Evolutionary conservation across 2,113 vertebrate species (phyloP), one percentile per base, ranked within the genome.

Genomic region (Actinemys pallida): DNA sequence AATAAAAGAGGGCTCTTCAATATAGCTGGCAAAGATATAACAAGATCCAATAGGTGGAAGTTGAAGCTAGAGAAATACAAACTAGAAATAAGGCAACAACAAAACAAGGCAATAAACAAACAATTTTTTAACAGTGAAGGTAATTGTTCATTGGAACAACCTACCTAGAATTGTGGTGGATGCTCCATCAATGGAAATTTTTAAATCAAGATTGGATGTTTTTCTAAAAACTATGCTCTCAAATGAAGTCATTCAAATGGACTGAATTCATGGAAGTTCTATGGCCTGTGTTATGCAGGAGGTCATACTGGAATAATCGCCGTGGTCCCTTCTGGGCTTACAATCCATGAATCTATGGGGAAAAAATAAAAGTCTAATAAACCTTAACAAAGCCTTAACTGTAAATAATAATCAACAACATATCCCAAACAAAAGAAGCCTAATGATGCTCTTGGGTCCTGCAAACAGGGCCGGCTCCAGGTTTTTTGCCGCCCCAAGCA

Each of bases 381-480:
- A 78, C 88, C 19, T 47, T n/a, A 93, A 22, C 5, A 89, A 56
- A 83, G 54, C 29, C 86, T 29, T 86, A 25, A 81, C 89, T 90
- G 52, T 88, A 35, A 93, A 0, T 2, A 92, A 86, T 39, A 12
- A 76, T 17, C 45, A 24, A 92, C 83, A 95, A 39, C 7, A 20
- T 94, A n/a, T 96, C 96, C 94, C 87, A 83, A 80, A n/a, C 7
- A 93, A 96, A 94, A 6, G 92, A 9, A 92, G 27, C 20, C 17
- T n/a, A 69, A 10, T 81, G 22, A 86, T 93, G 42, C 27, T 90
- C 56, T 91, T 56, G 8, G 35, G 35, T 95, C 94, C 62, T 94
- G 72, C 17, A 50, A 50, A 50, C 50, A 50, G 50, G 50, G 50
- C 50, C 13, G 50, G 50, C 13, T 50, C 50, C 50, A 50, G 50